Percentiles rank a stretch among this genome's conserved stretches.
These are phyloP conservation scores for Ctenopoma kingsleyae DNA, from an alignment of 2,797 vertebrate species.

Conservation along the genomic window DNA sequence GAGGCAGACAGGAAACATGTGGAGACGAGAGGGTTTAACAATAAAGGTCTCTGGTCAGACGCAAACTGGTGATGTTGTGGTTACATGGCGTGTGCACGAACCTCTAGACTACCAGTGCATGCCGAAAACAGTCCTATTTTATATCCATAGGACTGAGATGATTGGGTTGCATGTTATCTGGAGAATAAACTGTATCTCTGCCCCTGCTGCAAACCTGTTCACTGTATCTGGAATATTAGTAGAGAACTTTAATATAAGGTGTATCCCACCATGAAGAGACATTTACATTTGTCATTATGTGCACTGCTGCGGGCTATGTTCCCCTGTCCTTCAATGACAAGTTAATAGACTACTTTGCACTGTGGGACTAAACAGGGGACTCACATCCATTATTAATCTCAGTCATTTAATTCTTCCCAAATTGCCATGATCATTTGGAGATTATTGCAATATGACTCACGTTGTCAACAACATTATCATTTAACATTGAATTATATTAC, in stretches of 20 bases:
- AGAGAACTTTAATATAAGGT: conserved; percentile 32
- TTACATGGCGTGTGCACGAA: too few relatives aligned
- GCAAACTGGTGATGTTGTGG: too few relatives aligned
- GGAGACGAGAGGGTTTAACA: too few relatives aligned
- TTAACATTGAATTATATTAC: conserved; percentile 54
- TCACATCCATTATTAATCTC: conserved; percentile 56
- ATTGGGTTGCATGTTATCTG: conserved; percentile 21
- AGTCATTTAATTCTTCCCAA: conserved; percentile 52
- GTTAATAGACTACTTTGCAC: conserved; percentile 51
- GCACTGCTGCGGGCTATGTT: conserved; percentile 28
- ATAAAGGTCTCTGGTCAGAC: too few relatives aligned
- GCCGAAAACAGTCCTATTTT: too few relatives aligned
- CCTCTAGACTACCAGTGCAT: too few relatives aligned
- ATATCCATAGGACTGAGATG: conserved; percentile 19
- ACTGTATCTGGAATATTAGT: conserved; percentile 21
- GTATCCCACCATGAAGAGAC: conserved; percentile 47
- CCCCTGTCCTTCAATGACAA: conserved; percentile 61
- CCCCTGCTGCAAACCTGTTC: conserved; percentile 19
- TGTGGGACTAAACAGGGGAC: conserved; percentile 36
- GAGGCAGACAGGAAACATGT: too few relatives aligned
- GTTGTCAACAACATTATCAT: conserved; percentile 66
- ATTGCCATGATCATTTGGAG: conserved; percentile 50
- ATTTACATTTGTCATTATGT: conserved; percentile 54
- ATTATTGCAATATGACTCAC: conserved; percentile 50
- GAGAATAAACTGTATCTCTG: conserved; percentile 29